Percentiles rank a stretch among this genome's conserved stretches.
These are phyloP conservation scores for Ctenopoma multispine DNA, from an alignment of 2,797 vertebrate genomes.

Conservation along the genomic window DNA sequence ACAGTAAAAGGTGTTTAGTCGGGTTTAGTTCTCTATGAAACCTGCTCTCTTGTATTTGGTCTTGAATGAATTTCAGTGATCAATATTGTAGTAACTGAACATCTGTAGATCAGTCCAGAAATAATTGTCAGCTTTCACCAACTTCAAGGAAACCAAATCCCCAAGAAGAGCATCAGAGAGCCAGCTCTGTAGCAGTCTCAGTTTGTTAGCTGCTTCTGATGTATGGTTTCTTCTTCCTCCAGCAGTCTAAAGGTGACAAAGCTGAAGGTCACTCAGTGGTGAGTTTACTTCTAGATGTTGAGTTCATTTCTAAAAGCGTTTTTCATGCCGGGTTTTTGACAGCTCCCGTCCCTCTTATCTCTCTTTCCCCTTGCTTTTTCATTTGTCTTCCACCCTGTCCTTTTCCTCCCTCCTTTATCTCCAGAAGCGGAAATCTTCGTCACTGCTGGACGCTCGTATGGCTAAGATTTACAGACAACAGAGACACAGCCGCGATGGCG, in stretches of 20 bases:
- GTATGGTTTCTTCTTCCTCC: neutral
- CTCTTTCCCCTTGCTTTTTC: neutral
- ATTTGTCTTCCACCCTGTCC: neutral
- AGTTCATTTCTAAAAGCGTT: neutral
- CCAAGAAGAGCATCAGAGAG: no score
- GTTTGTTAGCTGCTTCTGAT: neutral
- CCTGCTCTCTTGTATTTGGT: neutral
- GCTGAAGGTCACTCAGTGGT: slow-evolving; percentile 62
- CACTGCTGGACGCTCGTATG: slow-evolving; percentile 81
- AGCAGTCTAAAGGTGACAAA: slow-evolving; percentile 67
- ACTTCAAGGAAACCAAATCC: no score
- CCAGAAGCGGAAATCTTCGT: slow-evolving; percentile 83
- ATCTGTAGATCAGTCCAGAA: neutral
- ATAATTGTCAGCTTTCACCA: no score
- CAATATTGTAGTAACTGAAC: neutral
- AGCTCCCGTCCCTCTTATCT: no score
- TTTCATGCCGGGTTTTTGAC: neutral
- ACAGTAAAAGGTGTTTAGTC: neutral
- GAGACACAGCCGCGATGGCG: slow-evolving; percentile 80
- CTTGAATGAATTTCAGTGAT: neutral
- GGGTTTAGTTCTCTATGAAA: no score
- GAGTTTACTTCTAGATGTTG: slow-evolving; percentile 30
- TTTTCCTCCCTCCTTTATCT: neutral
- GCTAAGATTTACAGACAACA: slow-evolving; percentile 84
- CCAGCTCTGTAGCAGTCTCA: neutral